Conservation (phyloP, 2,888 invertebrate genomes). For the Syrphus vitripennis region DNA sequence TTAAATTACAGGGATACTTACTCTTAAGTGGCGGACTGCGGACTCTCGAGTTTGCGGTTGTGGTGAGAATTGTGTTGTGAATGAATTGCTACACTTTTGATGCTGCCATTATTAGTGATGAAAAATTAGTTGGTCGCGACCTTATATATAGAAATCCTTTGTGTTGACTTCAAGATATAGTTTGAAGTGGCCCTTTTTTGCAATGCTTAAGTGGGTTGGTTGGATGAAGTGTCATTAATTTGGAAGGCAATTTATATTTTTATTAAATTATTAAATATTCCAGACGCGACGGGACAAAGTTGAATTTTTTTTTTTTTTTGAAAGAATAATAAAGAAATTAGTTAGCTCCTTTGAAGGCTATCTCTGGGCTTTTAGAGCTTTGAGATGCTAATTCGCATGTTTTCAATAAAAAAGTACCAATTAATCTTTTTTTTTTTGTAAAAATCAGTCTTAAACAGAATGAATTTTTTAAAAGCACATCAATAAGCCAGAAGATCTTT, state of each 20-base stretch:
- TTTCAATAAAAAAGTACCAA: background rate
- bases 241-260: background rate
- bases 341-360: background rate
- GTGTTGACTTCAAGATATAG: background rate
- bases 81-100: constrained; percentile 44
- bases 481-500: too few relatives aligned
- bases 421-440: background rate
- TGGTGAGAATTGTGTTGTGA: background rate
- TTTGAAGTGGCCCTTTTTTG: background rate
- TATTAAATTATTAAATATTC: background rate
- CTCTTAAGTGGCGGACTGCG: constrained; percentile 34
- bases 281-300: background rate
- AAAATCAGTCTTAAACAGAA: background rate
- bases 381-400: background rate
- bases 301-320: background rate
- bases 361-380: background rate
- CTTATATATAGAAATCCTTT: constrained; percentile 3
- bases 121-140: constrained; percentile 32
- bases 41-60: constrained; percentile 1
- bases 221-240: background rate
- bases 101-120: constrained; percentile 46
- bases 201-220: background rate
- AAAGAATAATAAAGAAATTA: background rate
- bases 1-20: constrained; percentile 30
- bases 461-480: background rate